A percentile compares a stretch with the other conserved stretches of the same genome.
Conservation (phyloP, 1,140 invertebrate species). For the Notospermus geniculatus region DNA sequence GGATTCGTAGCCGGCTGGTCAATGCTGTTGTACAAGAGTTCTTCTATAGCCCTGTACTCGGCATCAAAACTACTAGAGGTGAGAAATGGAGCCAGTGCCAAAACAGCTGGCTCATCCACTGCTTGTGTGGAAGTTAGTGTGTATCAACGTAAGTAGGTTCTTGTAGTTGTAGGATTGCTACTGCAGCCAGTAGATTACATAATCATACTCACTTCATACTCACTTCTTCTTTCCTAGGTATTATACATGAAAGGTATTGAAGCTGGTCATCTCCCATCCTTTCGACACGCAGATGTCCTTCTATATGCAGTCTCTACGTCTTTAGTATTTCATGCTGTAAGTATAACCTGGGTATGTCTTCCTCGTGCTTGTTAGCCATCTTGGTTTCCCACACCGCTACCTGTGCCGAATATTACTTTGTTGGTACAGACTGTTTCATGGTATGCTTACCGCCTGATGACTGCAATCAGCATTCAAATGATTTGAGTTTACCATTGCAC, state of each 20-base stretch:
- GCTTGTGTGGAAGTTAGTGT: too few relatives aligned
- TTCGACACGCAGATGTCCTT: conserved; percentile 54
- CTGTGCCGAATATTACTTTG: too few relatives aligned
- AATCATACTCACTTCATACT: background rate
- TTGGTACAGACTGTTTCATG: too few relatives aligned
- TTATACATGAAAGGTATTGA: conserved; percentile 52
- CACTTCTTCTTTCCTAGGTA: conserved; percentile 34
- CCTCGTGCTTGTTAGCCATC: too few relatives aligned
- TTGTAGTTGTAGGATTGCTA: too few relatives aligned
- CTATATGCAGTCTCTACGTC: conserved; percentile 79
- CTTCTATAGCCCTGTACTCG: conserved; percentile 47
- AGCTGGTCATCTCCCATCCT: conserved; percentile 38
- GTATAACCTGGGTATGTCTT: too few relatives aligned
- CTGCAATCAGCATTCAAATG: background rate
- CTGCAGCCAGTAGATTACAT: too few relatives aligned
- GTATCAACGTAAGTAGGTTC: too few relatives aligned
- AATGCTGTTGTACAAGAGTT: conserved; percentile 51
- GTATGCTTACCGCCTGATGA: too few relatives aligned
- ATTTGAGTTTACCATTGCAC: background rate
- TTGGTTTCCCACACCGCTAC: too few relatives aligned
- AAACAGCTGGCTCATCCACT: too few relatives aligned
- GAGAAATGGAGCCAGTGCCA: background rate
- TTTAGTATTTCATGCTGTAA: conserved; percentile 71
- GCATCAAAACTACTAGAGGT: conserved; percentile 50
- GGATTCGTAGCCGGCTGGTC: conserved; percentile 49